A percentile compares a stretch with the other conserved stretches of the same genome.
Evolutionary conservation across 2,797 vertebrate genomes (phyloP).

Genomic region (Scomberomorus guttatus): DNA sequence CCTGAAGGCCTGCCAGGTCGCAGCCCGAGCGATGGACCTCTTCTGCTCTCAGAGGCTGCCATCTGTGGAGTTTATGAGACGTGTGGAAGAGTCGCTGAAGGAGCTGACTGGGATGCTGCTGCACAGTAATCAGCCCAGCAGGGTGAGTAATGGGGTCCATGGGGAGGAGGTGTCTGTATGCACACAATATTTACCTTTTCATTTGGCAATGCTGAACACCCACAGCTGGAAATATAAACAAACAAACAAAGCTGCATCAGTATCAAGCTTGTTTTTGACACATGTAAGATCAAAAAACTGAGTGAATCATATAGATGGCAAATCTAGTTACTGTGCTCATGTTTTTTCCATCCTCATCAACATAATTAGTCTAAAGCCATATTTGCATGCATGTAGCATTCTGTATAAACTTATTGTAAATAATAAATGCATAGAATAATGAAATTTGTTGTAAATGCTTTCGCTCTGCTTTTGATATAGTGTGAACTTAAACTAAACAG

Average conservation of each 20-base stretch:
- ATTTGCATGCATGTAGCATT: no score
- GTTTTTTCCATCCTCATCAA: not conserved
- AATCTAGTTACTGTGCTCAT: not conserved
- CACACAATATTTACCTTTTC: not conserved
- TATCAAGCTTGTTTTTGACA: no score
- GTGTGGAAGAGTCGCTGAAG: constrained; percentile 68
- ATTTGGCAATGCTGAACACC: not conserved
- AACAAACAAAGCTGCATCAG: not conserved
- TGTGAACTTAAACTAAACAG: no score
- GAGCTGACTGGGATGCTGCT: constrained; percentile 74
- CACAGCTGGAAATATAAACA: constrained; percentile 3
- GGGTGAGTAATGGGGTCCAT: constrained; percentile 63
- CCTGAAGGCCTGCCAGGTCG: constrained; percentile 64
- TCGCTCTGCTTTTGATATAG: no score
- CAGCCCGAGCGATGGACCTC: constrained; percentile 56
- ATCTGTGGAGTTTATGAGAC: constrained; percentile 39
- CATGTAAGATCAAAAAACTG: no score
- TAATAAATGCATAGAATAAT: no score
- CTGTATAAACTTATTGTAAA: no score
- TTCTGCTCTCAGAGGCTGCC: constrained; percentile 47
- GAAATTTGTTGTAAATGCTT: no score
- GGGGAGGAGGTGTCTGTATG: not conserved
- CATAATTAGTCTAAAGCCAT: no score
- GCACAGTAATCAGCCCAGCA: constrained; percentile 40
- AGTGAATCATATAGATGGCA: not conserved